Evolutionary conservation across 2,888 invertebrate species (phyloP).

Genomic region (Calliphora vomitoria): DNA sequence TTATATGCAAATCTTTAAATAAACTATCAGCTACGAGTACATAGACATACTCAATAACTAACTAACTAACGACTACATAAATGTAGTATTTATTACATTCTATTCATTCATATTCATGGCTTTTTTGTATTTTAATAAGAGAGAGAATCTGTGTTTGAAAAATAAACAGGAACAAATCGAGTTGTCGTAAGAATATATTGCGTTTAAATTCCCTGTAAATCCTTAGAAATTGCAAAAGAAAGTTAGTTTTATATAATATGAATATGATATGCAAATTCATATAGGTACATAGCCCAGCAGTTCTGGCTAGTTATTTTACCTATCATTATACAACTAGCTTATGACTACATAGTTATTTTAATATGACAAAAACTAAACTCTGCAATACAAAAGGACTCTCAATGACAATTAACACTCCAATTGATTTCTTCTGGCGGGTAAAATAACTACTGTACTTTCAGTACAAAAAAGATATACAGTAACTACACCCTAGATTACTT

Average conservation of each 20-base stretch:
- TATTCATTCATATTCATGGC: background rate
- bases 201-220: constrained; percentile 30
- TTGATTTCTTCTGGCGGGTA: too few relatives aligned
- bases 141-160: background rate
- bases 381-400: too few relatives aligned
- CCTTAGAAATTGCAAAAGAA: constrained; percentile 27
- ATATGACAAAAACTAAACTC: too few relatives aligned
- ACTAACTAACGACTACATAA: background rate
- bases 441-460: too few relatives aligned
- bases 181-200: constrained; percentile 6
- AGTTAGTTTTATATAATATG: background rate
- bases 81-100: constrained; percentile 1
- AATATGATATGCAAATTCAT: background rate
- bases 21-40: constrained; percentile 35
- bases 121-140: constrained; percentile 1
- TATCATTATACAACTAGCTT: too few relatives aligned
- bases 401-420: too few relatives aligned
- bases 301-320: too few relatives aligned
- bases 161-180: background rate
- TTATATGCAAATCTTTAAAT: constrained; percentile 63
- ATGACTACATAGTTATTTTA: background rate
- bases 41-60: background rate
- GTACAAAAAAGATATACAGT: too few relatives aligned
- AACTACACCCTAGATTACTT: too few relatives aligned
- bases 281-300: background rate